Base-by-base conservation (phyloP, 2,888 invertebrate species). In the Amphipyra tragopoginis region DNA sequence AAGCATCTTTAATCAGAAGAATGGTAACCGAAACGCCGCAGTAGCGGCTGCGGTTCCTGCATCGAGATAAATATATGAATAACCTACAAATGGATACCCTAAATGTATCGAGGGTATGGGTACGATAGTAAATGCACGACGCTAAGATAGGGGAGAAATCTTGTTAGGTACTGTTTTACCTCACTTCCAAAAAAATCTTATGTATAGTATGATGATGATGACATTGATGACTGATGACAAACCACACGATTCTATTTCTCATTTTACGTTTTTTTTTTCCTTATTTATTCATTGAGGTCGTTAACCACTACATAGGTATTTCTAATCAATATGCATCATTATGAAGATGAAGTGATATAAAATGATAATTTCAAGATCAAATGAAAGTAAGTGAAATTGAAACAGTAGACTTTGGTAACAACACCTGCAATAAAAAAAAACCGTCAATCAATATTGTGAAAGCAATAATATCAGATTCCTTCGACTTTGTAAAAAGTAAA, bases 361-460 rank as follows among this genome's bases (percentile, higher is more conserved):
- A 65, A 65, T 42, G 21, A 55, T 55, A 58, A 61, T 48, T 57
- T 58, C 39, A 44, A 57, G 14, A 13, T 8, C 9, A 55, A 70
- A 65, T 33, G 72, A 77, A 75, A 66, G 75, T 62, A 51, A 75
- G 54, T 56, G 66, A 72, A 69, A 72, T 29, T 64, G 67, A 51
- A 68, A 79, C 54, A 63, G 58, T 57, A 79, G 49, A 54, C 65
- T 63, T 72, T 65, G 49, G 47, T 33, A 75, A 64, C 57, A 47
- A 54, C 43, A 61, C 51, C 51, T 52, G 52, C 45, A 73, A 66
- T 60, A 68, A 64, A 69, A 29, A 70, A 43, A 57, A 57, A 33
- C 52, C 61, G 67, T 77, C 79, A 77, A 77, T 80, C 78, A 71
- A 62, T 61, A 45, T 34, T 47, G 72, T 75, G 80, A 80, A 78